phyloP scores from a whole-genome alignment of 1,140 invertebrate genomes.

The Tetragnatha versicolor region DNA sequence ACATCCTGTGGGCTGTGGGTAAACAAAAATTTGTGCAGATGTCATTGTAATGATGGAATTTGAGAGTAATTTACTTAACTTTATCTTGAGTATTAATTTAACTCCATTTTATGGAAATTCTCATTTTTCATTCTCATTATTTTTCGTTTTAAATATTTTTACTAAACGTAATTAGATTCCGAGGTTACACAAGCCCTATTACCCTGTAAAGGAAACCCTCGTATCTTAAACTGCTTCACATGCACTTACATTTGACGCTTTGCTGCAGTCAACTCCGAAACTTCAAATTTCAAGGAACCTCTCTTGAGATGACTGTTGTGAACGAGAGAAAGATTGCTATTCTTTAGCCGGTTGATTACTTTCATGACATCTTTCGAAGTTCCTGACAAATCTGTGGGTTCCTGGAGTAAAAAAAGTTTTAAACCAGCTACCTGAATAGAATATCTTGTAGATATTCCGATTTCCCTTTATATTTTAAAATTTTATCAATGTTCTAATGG shows the following conservation, averaged over 20 bases:
- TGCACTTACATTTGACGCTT: background rate
- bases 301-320: background rate
- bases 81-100: too few relatives aligned
- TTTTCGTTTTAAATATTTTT: background rate
- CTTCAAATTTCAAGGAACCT: background rate
- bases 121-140: background rate
- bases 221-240: too few relatives aligned
- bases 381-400: background rate
- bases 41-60: too few relatives aligned
- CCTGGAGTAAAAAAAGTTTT: background rate
- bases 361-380: background rate
- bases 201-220: too few relatives aligned
- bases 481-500: too few relatives aligned
- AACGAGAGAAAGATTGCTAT: constrained; percentile 30
- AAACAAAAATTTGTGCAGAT: too few relatives aligned
- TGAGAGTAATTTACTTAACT: too few relatives aligned
- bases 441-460: too few relatives aligned
- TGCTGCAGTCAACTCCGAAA: background rate
- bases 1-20: too few relatives aligned
- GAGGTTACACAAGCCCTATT: background rate
- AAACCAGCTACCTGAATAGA: too few relatives aligned
- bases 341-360: constrained; percentile 5
- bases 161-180: background rate
- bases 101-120: too few relatives aligned
- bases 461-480: too few relatives aligned